Evolutionary conservation across 2,113 vertebrate species (phyloP).

Genomic region (Catharus fuscescens): DNA sequence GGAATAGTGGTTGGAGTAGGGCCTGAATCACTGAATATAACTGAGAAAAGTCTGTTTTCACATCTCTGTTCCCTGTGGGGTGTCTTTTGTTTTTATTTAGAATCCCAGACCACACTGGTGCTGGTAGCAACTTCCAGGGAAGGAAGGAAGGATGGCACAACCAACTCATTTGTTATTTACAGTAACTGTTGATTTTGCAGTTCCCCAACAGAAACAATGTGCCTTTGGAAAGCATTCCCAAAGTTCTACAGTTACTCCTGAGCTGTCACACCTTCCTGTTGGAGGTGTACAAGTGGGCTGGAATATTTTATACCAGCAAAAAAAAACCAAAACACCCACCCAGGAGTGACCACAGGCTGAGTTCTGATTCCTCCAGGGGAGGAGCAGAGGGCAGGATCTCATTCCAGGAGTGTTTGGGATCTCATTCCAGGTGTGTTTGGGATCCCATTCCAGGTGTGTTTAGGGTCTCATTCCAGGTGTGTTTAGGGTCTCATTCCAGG

Average conservation of each 20-base stretch:
- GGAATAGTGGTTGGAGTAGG: background rate
- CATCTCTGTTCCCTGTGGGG: accelerated
- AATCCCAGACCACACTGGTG: background rate
- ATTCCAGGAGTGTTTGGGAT: too few species aligned
- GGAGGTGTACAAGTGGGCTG: background rate
- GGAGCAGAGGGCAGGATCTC: background rate
- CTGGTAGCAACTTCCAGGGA: background rate
- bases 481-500: too few species aligned
- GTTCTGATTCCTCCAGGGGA: background rate
- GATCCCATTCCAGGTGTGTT: too few species aligned
- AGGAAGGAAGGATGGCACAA: background rate
- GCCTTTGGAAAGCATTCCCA: background rate
- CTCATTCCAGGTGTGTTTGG: too few species aligned
- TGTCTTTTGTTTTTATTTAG: background rate
- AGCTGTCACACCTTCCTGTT: background rate
- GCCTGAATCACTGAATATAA: background rate
- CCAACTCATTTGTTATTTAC: background rate
- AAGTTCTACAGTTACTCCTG: background rate
- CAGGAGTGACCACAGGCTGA: background rate
- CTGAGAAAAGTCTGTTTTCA: background rate
- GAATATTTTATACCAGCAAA: background rate
- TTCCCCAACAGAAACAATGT: background rate
- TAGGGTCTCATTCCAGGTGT: too few species aligned
- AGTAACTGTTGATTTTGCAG: background rate
- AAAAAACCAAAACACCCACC: accelerated